These are phyloP conservation scores for Noturus placidus DNA, from an alignment of 2,113 vertebrate genomes.

Conservation along the genomic window DNA sequence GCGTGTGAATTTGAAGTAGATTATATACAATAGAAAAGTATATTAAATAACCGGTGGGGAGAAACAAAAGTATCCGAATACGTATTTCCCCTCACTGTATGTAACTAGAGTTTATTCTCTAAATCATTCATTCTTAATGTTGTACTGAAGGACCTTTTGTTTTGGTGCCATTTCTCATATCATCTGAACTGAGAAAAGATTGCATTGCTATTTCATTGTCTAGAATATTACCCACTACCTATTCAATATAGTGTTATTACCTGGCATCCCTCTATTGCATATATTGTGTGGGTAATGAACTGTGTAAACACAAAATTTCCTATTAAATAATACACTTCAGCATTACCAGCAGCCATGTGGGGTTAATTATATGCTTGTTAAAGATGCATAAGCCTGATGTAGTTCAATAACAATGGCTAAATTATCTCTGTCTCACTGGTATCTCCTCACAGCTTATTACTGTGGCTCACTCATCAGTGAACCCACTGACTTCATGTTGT, in stretches of 20 bases:
- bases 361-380: conserved; percentile 44
- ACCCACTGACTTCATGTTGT: neutral
- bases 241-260: neutral
- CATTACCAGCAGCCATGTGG: conserved; percentile 5
- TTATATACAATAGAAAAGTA: too few species aligned
- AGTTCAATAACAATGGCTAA: conserved; percentile 27
- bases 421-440: conserved; percentile 18
- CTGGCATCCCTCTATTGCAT: neutral
- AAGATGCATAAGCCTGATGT: conserved; percentile 34
- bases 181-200: neutral
- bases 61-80: neutral
- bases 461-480: neutral
- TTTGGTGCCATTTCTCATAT: neutral
- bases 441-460: conserved; percentile 9
- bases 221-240: neutral
- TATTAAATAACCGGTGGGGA: too few species aligned
- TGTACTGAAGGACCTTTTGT: neutral
- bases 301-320: conserved; percentile 2
- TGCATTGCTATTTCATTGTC: neutral
- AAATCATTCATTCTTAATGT: neutral
- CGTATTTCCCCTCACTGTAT: neutral
- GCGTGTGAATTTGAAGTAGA: too few species aligned
- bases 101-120: neutral
- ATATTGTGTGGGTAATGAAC: conserved; percentile 20
- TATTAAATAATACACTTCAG: conserved; percentile 25